Evolutionary conservation across 1,140 invertebrate genomes (phyloP), one percentile per base, ranked within the genome.

Genomic region (Brachionus angularis): DNA sequence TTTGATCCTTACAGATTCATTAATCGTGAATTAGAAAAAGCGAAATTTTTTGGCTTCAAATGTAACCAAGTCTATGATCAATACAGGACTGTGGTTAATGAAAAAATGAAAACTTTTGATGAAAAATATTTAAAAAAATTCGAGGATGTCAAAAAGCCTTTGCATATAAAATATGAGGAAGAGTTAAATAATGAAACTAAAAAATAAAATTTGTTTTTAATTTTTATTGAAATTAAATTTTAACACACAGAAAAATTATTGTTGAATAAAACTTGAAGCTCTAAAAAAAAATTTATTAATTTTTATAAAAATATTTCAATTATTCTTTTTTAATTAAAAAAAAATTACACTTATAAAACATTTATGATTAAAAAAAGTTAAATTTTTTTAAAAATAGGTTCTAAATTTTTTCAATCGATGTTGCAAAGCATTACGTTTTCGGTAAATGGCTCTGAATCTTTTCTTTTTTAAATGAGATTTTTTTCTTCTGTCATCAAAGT

Each of bases 1-100:
- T 71, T 71, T 25, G 67, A 71, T 71, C 67, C 67, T 14, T 21
- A 36, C 10, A 49, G 18, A 18, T 52, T 50, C 27, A 31, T 71
- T 1, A 46, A 71, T 42, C 67, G 67, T 16, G 67, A 71, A 44
- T 42, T 71, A 34, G 67, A 71, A 52, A 71, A 71, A 49, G 67
- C 67, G 14, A 71, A 71, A 29, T 71, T 71, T 44, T 50, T 52
- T 33, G 67, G 67, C 5, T 71, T 16, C 42, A 71, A 52, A 25
- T 34, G 27, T 33, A 52, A 52, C 27, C 33, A 46, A 27, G 16
- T 71, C 33, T 50, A 71, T 71, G 62, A 67, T 47, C 29, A 67
- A 47, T 67, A 67, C 16, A 18, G 62, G 47, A 46, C 25, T 31
- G 47, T 50, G 46, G 5, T 67, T 21, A 29, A 67, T 2, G 39